Evolutionary conservation across 2,888 invertebrate species (phyloP).

Genomic region (Tachina grossa): DNA sequence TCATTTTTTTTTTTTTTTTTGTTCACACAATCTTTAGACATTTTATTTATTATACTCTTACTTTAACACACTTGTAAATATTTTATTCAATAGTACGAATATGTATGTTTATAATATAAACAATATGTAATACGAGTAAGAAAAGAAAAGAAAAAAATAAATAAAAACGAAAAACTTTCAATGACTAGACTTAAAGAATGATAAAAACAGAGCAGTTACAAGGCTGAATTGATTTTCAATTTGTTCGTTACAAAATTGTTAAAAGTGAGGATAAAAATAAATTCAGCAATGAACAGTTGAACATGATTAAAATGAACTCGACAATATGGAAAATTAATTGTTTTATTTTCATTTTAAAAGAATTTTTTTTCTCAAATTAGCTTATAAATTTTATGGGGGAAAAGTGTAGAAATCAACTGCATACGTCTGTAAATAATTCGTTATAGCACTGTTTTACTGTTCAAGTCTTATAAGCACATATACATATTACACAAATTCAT

Average conservation of each 20-base stretch:
- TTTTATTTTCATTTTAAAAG: neutral
- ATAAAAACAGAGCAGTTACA: constrained; percentile 55
- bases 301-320: neutral
- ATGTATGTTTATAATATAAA: neutral
- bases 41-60: constrained; percentile 30
- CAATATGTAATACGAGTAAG: constrained; percentile 19
- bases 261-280: constrained; percentile 23
- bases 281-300: constrained; percentile 5
- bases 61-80: constrained; percentile 4
- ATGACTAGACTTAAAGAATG: constrained; percentile 49
- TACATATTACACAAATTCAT: neutral
- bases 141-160: constrained; percentile 5
- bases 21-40: neutral
- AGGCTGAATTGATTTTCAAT: constrained; percentile 62
- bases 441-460: neutral
- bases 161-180: constrained; percentile 27
- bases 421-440: neutral
- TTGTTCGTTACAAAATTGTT: constrained; percentile 43
- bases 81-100: neutral
- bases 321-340: neutral
- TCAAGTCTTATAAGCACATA: neutral
- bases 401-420: no score
- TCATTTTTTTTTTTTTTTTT: neutral
- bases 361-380: no score
- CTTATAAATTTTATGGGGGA: no score